A percentile compares a stretch with the other conserved stretches of the same genome.
Evolutionary conservation across 2,888 invertebrate genomes (phyloP).

Genomic region (Diogma glabrata): DNA sequence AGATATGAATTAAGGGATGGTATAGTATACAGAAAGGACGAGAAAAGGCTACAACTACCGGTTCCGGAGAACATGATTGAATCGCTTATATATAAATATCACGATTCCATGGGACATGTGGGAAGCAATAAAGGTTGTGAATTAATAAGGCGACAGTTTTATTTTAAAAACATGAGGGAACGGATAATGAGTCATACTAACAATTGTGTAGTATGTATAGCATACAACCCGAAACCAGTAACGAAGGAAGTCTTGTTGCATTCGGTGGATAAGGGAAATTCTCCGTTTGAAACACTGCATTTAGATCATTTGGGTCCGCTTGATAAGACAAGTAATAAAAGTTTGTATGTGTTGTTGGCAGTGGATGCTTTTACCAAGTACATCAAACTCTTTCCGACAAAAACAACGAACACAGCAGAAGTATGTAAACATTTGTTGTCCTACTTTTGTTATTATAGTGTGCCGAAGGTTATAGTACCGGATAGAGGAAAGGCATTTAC

Average conservation of each 20-base stretch:
- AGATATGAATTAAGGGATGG: not conserved
- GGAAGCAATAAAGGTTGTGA: not conserved
- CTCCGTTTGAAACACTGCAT: slow-evolving; percentile 5
- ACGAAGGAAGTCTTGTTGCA: no score
- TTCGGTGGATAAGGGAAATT: no score
- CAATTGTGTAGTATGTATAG: no score
- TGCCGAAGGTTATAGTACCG: not conserved
- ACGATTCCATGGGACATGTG: not conserved
- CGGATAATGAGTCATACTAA: no score
- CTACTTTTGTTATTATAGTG: not conserved
- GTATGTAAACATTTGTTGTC: no score
- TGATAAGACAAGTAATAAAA: not conserved
- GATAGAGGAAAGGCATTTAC: not conserved
- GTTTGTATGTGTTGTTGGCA: not conserved
- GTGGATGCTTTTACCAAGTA: not conserved
- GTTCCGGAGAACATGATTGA: not conserved
- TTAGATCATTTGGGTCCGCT: slow-evolving; percentile 4
- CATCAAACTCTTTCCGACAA: not conserved
- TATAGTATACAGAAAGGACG: not conserved
- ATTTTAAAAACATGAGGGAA: no score
- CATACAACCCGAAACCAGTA: no score
- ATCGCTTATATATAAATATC: not conserved
- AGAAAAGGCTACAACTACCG: not conserved
- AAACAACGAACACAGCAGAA: not conserved
- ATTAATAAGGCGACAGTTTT: not conserved